Evolutionary conservation across 2,797 vertebrate species (phyloP).

Genomic region (Aphelocoma californica): DNA sequence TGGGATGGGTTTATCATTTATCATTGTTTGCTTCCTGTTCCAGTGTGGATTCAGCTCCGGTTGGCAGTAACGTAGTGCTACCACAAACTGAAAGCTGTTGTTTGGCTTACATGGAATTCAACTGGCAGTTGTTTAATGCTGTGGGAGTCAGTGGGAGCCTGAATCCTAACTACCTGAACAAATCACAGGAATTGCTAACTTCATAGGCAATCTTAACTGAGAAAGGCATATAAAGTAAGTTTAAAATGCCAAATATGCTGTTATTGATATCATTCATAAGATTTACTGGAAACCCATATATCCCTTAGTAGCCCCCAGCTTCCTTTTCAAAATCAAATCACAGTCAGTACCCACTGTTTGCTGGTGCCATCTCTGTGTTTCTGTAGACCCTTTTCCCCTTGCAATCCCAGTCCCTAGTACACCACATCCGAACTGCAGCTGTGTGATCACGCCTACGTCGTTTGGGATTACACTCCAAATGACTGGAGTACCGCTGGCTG

Average conservation of each 20-base stretch:
- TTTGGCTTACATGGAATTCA: background rate
- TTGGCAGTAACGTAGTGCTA: background rate
- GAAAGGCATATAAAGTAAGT: background rate
- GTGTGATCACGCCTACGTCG: slow-evolving; percentile 72
- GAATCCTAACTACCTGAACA: background rate
- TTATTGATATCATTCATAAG: background rate
- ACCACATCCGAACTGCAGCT: background rate
- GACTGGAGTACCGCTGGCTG: slow-evolving; percentile 77
- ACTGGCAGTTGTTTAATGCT: background rate
- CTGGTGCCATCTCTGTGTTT: background rate
- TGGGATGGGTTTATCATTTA: background rate
- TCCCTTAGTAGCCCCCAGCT: background rate
- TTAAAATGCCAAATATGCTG: background rate
- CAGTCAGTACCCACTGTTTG: fast-evolving
- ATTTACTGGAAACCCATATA: background rate
- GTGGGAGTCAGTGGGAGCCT: background rate
- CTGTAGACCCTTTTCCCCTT: background rate
- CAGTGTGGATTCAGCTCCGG: background rate
- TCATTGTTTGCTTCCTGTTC: background rate
- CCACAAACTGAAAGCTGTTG: background rate
- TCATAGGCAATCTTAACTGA: background rate
- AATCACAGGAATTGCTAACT: background rate
- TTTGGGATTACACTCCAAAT: slow-evolving; percentile 63
- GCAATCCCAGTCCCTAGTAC: background rate
- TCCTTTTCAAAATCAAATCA: background rate